Conservation (phyloP, 2,113 vertebrate species). For the Peromyscus californicus region DNA sequence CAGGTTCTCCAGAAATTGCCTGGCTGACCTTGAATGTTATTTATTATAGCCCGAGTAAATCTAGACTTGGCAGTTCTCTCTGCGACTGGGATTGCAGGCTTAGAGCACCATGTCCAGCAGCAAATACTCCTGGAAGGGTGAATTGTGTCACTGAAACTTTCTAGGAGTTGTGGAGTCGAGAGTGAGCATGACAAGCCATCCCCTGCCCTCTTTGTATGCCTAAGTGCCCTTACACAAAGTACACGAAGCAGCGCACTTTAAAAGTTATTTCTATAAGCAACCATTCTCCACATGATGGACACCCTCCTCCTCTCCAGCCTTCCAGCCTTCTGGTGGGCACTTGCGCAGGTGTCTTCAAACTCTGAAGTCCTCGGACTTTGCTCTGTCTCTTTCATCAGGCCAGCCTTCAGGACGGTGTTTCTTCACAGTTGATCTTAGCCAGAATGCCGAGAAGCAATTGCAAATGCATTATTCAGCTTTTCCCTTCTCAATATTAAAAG, state of each 20-base stretch:
- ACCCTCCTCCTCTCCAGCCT: not conserved
- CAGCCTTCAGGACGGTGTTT: not conserved
- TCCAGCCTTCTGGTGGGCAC: not conserved
- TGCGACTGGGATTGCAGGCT: not conserved
- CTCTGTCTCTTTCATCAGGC: not conserved
- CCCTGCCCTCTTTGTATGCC: not conserved
- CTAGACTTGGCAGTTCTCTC: not conserved
- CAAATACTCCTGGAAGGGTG: not conserved
- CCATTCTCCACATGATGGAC: not conserved
- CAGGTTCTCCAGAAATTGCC: not conserved
- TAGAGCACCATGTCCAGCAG: not conserved
- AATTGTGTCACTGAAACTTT: not conserved
- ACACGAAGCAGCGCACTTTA: not conserved
- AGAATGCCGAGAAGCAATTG: not conserved
- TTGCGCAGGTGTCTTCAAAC: not conserved
- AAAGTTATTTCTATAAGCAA: not conserved
- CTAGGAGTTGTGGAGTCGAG: not conserved
- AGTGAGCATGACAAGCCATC: not conserved
- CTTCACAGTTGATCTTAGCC: not conserved
- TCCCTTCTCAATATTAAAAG: slow-evolving; percentile 43
- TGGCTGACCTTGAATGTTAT: not conserved
- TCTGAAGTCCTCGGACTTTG: not conserved
- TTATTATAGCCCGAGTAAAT: not conserved
- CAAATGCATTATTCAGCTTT: not conserved
- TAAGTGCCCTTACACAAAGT: not conserved